These are phyloP conservation scores for Lasiommata megera DNA, from an alignment of 2,888 invertebrate species.

Conservation along the genomic window DNA sequence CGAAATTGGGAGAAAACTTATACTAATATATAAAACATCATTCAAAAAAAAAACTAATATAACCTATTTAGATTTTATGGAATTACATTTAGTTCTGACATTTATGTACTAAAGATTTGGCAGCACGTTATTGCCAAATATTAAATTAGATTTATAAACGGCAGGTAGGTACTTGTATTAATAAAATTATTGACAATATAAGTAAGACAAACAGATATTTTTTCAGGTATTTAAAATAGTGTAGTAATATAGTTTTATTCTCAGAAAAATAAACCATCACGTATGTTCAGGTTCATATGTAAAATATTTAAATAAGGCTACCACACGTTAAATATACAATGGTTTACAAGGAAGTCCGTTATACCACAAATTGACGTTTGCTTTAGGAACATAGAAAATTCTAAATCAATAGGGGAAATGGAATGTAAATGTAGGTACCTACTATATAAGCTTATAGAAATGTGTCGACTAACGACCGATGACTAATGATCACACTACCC, in stretches of 20 bases:
- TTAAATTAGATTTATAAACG: too few species aligned
- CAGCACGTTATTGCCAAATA: too few species aligned
- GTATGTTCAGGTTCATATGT: not conserved
- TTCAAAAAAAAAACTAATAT: too few species aligned
- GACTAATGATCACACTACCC: conserved; percentile 30
- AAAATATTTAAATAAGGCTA: conserved; percentile 10
- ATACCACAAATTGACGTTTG: conserved; percentile 27
- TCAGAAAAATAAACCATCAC: not conserved
- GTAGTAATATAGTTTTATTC: not conserved
- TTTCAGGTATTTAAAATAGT: too few species aligned
- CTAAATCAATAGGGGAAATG: conserved; percentile 35
- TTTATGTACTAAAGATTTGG: too few species aligned
- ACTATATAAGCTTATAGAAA: conserved; percentile 14
- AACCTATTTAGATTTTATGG: too few species aligned
- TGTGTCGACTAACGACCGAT: conserved; percentile 30
- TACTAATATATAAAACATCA: too few species aligned
- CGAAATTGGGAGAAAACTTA: too few species aligned
- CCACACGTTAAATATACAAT: conserved; percentile 19
- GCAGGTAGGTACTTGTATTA: too few species aligned
- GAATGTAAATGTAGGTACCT: conserved; percentile 18
- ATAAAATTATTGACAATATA: too few species aligned
- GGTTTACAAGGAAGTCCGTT: conserved; percentile 19
- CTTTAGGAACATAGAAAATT: conserved; percentile 22
- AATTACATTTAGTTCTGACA: too few species aligned
- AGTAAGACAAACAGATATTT: too few species aligned